Evolutionary conservation across 2,888 invertebrate genomes (phyloP).

Genomic region (Oscheius sp.): DNA sequence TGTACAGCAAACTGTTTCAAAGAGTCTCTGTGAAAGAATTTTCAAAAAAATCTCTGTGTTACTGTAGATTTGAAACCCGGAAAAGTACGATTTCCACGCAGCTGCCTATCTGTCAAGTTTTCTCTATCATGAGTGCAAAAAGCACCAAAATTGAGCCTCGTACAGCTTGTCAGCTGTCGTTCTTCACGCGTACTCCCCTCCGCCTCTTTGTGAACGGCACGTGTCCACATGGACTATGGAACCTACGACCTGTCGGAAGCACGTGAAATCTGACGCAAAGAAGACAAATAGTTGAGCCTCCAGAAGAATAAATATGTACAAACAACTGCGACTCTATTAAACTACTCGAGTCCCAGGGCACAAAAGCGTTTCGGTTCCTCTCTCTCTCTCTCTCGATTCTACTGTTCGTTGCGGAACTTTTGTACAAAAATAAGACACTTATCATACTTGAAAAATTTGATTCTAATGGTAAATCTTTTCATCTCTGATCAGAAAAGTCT

Average conservation of each 20-base stretch:
- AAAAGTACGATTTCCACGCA: no score
- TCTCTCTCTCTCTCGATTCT: neutral
- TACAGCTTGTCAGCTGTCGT: neutral
- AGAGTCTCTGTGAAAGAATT: neutral
- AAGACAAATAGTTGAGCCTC: no score
- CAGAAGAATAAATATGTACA: no score
- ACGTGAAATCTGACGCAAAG: constrained; percentile 4
- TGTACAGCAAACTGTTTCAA: neutral
- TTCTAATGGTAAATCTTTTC: no score
- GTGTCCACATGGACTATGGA: neutral
- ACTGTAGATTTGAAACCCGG: no score
- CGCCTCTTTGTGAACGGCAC: neutral
- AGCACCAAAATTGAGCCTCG: neutral
- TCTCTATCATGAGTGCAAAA: neutral
- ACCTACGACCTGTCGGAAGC: neutral
- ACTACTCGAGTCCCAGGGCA: neutral
- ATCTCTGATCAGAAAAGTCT: no score
- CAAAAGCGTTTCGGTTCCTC: neutral
- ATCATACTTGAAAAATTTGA: no score
- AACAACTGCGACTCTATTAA: neutral
- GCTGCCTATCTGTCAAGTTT: neutral
- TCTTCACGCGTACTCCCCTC: neutral
- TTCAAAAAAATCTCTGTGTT: no score
- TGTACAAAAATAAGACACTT: no score
- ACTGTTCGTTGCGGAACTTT: no score